Percentiles rank a stretch among this genome's conserved stretches.
Conservation (phyloP, 2,797 vertebrate genomes). For the Lophotriccus pileatus region DNA sequence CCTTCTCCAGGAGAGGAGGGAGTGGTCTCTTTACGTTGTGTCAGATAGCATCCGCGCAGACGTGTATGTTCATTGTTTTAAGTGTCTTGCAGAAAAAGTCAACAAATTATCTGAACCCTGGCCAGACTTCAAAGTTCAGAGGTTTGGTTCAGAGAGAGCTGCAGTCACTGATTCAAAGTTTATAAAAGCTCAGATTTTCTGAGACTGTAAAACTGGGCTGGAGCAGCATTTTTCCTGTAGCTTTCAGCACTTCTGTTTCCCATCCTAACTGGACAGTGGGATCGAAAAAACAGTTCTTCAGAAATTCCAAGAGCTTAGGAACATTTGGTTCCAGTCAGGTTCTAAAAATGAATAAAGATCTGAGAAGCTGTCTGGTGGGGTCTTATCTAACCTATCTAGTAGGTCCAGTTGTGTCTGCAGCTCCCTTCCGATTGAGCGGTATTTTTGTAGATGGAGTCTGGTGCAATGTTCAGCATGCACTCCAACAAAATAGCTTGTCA, state of each 20-base stretch:
- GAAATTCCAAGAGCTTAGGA: conserved; percentile 62
- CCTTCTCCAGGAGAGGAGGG: conserved; percentile 8
- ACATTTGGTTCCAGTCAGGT: conserved; percentile 53
- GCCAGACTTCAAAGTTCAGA: conserved; percentile 37
- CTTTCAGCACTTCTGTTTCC: conserved; percentile 64
- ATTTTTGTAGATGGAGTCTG: neutral
- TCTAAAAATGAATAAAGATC: conserved; percentile 55
- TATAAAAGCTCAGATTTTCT: conserved; percentile 52
- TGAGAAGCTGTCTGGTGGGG: conserved; percentile 15
- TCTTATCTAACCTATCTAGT: conserved; percentile 5
- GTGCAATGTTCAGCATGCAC: neutral
- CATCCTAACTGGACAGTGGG: conserved; percentile 35
- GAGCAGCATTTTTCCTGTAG: conserved; percentile 46
- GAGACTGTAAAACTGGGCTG: conserved; percentile 51
- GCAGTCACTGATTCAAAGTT: conserved; percentile 33
- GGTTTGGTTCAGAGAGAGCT: conserved; percentile 48
- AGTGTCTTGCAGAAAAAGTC: neutral
- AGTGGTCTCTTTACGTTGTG: neutral
- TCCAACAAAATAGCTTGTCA: neutral
- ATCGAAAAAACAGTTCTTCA: conserved; percentile 49
- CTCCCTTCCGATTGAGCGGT: neutral
- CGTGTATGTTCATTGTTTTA: neutral
- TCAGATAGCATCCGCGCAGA: fast-evolving
- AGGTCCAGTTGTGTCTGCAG: neutral
- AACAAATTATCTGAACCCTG: conserved; percentile 20